phyloP scores from a whole-genome alignment of 2,888 invertebrate species.

The Sipunculus nudus region DNA sequence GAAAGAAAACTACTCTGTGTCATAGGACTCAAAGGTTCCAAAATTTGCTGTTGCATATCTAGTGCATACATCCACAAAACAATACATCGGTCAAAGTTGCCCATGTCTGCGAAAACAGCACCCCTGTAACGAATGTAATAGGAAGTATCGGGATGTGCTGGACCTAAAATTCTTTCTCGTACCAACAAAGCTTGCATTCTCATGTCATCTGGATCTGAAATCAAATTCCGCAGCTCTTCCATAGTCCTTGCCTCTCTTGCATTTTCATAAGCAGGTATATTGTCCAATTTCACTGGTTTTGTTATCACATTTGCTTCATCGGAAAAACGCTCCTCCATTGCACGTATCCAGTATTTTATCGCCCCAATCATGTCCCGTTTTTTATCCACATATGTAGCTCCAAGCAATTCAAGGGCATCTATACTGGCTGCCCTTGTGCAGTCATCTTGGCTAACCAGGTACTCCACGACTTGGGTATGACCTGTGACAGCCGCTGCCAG shows the following conservation, averaged over 20 bases:
- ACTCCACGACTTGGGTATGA: constrained; percentile 91
- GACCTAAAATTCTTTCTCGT: constrained; percentile 86
- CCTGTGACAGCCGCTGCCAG: constrained; percentile 90
- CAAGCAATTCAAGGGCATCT: constrained; percentile 89
- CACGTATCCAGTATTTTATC: constrained; percentile 86
- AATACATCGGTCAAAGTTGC: constrained; percentile 88
- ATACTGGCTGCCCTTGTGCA: constrained; percentile 77
- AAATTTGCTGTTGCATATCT: constrained; percentile 92
- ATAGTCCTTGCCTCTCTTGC: constrained; percentile 83
- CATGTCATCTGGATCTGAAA: constrained; percentile 95
- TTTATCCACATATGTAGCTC: constrained; percentile 96
- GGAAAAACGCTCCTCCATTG: constrained; percentile 77
- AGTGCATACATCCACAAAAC: constrained; percentile 96
- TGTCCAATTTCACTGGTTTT: constrained; percentile 77
- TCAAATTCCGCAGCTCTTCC: constrained; percentile 83
- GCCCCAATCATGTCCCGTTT: constrained; percentile 89
- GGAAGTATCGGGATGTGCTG: constrained; percentile 95
- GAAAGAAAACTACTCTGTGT: constrained; percentile 93
- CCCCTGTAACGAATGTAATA: constrained; percentile 95
- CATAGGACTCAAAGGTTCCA: constrained; percentile 92
- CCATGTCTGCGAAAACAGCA: constrained; percentile 89
- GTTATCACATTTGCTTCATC: constrained; percentile 68
- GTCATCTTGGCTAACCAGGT: constrained; percentile 75
- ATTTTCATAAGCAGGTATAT: constrained; percentile 88
- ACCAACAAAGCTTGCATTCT: constrained; percentile 89